phyloP scores from a whole-genome alignment of 2,113 vertebrate species.

The Calidris pygmaea region DNA sequence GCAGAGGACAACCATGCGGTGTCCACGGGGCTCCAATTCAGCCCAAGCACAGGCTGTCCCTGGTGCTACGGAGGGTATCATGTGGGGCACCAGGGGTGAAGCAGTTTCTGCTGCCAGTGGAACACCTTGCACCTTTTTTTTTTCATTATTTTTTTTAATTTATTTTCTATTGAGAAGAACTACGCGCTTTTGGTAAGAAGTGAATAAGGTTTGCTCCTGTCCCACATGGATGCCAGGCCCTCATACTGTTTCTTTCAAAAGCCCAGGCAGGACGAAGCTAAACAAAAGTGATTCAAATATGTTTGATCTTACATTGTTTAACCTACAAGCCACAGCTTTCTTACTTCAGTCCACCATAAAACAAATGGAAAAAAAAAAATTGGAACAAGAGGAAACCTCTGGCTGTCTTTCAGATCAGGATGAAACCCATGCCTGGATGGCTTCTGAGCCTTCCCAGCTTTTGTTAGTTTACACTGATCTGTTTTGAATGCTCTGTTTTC shows the following conservation, averaged over 20 bases:
- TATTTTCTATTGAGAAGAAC: not conserved
- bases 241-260: not conserved
- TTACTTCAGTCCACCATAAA: not conserved
- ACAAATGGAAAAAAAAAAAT: not conserved
- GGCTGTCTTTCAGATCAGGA: not conserved
- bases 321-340: not conserved
- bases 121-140: not conserved
- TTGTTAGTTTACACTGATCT: not conserved
- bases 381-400: not conserved
- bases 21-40: rapidly evolving
- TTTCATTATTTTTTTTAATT: not conserved
- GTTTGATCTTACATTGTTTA: not conserved
- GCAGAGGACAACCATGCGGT: not conserved
- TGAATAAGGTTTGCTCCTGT: not conserved
- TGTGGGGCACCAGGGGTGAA: not conserved
- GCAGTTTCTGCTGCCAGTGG: not conserved
- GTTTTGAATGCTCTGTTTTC: not conserved
- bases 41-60: not conserved
- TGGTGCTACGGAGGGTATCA: rapidly evolving
- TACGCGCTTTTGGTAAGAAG: not conserved
- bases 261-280: not conserved
- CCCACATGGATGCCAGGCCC: too few species aligned
- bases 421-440: not conserved
- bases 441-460: not conserved
- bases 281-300: not conserved